Evolutionary conservation across 2,797 vertebrate genomes (phyloP), one percentile per base, ranked within the genome.

Genomic region (Silurus aristotelis): DNA sequence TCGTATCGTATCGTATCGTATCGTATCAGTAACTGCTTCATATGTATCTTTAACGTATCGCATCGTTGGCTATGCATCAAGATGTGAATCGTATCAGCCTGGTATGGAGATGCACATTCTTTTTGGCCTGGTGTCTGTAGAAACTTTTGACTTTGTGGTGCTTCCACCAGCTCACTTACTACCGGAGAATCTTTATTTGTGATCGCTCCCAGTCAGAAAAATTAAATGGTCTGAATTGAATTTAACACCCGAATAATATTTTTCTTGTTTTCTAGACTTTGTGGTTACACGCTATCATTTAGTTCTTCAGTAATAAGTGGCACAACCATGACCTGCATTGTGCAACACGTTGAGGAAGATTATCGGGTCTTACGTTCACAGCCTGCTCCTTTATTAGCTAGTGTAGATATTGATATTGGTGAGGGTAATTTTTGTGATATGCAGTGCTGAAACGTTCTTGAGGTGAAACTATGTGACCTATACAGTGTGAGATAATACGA

Each of bases 321-420:
- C 97, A 97, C 58, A 91, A 87, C 87, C 31, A 38, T 38, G 31
- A 78, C 96, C 96, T 0, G 96, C 95, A 0, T 95, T 97, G 14
- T 90, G 96, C 86, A 96, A 90, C 91, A 97, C 97, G 96, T 89
- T 97, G 0, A 94, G 97, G 2, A 96, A 97, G 89, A 95, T 88
- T 71, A 96, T 96, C 1, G 31, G 96, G 96, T 80, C 91, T 97
- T n/a, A 95, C 97, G 88, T 97, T 97, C 79, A 89, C 95, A 0
- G 96, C 91, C 0, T 96, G 96, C 56, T 96, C 96, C 1, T 97
- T 97, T 91, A 97, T 96, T 0, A 96, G 96, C 86, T 97, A 96
- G 96, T 97, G 94, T 97, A 96, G 96, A 96, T 6, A 95, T 96
- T 0, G 96, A 97, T 93, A 96, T 97, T 0, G 96, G 96, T 0